Base-by-base conservation (phyloP, 2,797 vertebrate genomes). In the Poliocrania exsul region DNA sequence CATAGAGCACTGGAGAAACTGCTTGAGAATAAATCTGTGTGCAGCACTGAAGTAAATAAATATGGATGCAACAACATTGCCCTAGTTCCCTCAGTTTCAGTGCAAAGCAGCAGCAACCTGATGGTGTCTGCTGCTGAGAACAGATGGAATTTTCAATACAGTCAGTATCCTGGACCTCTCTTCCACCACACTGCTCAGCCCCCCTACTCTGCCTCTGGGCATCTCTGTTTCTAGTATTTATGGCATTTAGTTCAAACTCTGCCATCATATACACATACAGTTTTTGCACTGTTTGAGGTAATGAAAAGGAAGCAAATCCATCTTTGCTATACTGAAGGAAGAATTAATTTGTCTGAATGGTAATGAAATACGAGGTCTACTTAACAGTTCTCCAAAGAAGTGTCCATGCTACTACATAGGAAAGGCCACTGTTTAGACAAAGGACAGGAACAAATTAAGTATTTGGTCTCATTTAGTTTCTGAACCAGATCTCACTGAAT, bases 121-220 rank as follows among this genome's bases (percentile, higher is more conserved):
- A 65, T 35, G 62, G 57, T 66, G 72, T 82, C 79, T 88, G 62
- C 72, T 88, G 72, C 62, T 86, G 44, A 91, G 75, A 91, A 88
- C 91, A 96, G 94, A 96, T 70, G 89, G 89, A 90, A 78, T 92
- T 93, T 88, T 56, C 77, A 88, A 86, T 71, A 64, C 13, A 90
- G 88, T 51, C 75, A 77, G 86, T 69, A 81, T 86, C 71, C 72
- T 74, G 78, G 50, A 53, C 74, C 53, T 82, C 60, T 82, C 33
- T 92, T 80, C 77, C 73, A 69, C 58, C 90, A 58, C 26, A 66
- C 26, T 65, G 57, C 47, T 88, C 85, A 79, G 73, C 19, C 24
- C 5, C 66, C 13, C 18, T 74, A 20, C 62, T 90, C 65, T 88
- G 90, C 51, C 82, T 86, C 80, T 74, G 80, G 61, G 42, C 57